Evolutionary conservation across 2,888 invertebrate genomes (phyloP).

Genomic region (Drosophila atripex): DNA sequence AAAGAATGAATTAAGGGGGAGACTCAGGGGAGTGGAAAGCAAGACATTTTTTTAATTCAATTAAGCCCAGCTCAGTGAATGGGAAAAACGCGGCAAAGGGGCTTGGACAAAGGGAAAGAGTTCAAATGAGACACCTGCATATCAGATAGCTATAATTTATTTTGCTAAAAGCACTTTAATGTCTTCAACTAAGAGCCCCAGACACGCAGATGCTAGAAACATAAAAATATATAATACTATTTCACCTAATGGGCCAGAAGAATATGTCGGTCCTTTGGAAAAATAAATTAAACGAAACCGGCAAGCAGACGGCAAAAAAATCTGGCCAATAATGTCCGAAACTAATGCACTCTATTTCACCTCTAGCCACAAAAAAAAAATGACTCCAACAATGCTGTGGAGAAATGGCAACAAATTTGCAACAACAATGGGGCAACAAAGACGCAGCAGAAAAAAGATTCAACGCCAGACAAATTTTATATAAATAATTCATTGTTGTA

Average conservation of each 20-base stretch:
- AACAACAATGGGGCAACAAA: constrained; percentile 45
- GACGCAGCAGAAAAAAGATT: constrained; percentile 15
- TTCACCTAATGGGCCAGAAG: background rate
- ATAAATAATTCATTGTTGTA: constrained; percentile 82
- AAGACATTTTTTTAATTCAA: constrained; percentile 36
- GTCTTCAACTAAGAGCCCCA: constrained; percentile 7
- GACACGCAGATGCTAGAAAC: constrained; percentile 24
- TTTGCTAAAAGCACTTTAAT: constrained; percentile 24
- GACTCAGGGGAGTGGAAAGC: constrained; percentile 1
- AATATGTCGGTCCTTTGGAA: too few species aligned
- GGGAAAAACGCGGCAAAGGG: constrained; percentile 11
- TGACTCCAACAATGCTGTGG: constrained; percentile 24
- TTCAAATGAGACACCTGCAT: constrained; percentile 15
- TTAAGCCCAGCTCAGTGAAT: constrained; percentile 37
- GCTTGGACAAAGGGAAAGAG: constrained; percentile 6
- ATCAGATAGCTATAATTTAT: constrained; percentile 11
- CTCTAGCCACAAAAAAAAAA: constrained; percentile 35
- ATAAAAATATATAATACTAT: background rate
- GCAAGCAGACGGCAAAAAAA: constrained; percentile 21
- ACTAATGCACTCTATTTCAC: constrained; percentile 61
- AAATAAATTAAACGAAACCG: background rate
- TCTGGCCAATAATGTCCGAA: constrained; percentile 51
- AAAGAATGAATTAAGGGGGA: background rate
- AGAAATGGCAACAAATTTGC: constrained; percentile 54
- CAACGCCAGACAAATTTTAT: constrained; percentile 75